Base-by-base conservation (phyloP, 2,888 invertebrate genomes). In the Platypus cylindrus region DNA sequence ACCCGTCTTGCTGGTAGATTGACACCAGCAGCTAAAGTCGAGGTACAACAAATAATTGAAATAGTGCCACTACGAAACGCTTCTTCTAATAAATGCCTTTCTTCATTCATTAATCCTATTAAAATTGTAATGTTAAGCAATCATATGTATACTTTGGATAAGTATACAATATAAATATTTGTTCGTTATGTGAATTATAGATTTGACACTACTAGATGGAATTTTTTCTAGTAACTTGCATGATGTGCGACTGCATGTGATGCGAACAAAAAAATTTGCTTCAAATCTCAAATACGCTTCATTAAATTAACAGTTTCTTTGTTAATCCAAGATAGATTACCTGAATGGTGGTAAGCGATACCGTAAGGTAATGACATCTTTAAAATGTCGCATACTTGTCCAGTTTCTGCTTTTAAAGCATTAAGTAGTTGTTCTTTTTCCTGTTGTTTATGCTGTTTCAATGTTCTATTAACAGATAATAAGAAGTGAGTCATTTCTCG, bases 21-120 rank as follows among this genome's bases (percentile, higher is more conserved):
- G 17, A 97, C 91, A 3, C 95, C 95, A 14, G 95, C 94, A n/a
- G 95, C 95, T 44, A 97, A 66, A 0, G 95, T 97, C 1, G 94
- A 93, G 0, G 95, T 97, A 56, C 93, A 94, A 56, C 91, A 87
- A 44, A 97, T 71, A 17, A 91, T 82, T 40, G 78, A 83, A 20
- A 97, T 63, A n/a, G 74, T 75, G 0, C 89, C 87, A n/a, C 71
- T 67, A 43, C 79, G 71, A 58, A 83, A 93, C 2, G 76, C 82
- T 36, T 82, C 84, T 59, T 95, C 94, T 11, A 95, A 66, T 32
- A 87, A 65, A 44, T 70, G 70, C 17, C 94, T 65, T 64, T 97
- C 95, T 52, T 91, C 93, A 5, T 69, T 68, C 3, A 87, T 89
- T 27, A 97, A 68, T 0, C 94, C 60, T 58, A 36, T 15, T 11